Evolutionary conservation across 1,140 invertebrate genomes (phyloP), one percentile per base, ranked within the genome.

Genomic region (Brachionus rotundiformis): DNA sequence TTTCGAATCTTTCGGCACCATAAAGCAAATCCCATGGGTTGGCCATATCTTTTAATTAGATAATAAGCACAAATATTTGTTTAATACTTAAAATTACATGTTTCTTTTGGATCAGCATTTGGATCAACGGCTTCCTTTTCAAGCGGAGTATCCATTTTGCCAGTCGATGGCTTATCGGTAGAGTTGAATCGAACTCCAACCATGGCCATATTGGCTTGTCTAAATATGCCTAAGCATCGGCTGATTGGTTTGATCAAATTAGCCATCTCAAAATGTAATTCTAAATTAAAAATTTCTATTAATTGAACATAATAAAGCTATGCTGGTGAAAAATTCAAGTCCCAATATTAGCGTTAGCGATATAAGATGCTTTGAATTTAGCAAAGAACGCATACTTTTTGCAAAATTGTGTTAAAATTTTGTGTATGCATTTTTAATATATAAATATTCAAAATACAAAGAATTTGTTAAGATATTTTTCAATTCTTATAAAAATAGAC

Each of bases 31-130:
- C 81, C 81, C 81, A 82, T 73, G 59, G 59, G 54, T 80, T 76
- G 10, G 31, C 44, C 31, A 81, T 10, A 19, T 31, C 47, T 83
- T 33, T 47, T 27, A 23, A 41, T 36, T 49, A 6, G 81, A n/a
- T 16, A 7, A 29, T 33, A n/a, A 59, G 39, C 39, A 49, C n/a
- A n/a, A n/a, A 77, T 2, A 10, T 39, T 41, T n/a, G 5, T 25
- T 6, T 7, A 31, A 33, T 8, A 54, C n/a, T 77, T 77, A 16
- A 25, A 16, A 33, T 79, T 79, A 79, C 76, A 79, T 27, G 76
- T 79, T 31, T 79, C 76, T 79, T 79, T 79, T n/a, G 76, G 76
- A 63, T 79, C 76, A 36, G 76, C 76, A 25, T 23, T 39, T 39
- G 76, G 76, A 13, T 79, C 76, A 25, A 59, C 23, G 8, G 27